These are phyloP conservation scores for Lagopus muta DNA, from an alignment of 2,113 vertebrate genomes.

Conservation along the genomic window DNA sequence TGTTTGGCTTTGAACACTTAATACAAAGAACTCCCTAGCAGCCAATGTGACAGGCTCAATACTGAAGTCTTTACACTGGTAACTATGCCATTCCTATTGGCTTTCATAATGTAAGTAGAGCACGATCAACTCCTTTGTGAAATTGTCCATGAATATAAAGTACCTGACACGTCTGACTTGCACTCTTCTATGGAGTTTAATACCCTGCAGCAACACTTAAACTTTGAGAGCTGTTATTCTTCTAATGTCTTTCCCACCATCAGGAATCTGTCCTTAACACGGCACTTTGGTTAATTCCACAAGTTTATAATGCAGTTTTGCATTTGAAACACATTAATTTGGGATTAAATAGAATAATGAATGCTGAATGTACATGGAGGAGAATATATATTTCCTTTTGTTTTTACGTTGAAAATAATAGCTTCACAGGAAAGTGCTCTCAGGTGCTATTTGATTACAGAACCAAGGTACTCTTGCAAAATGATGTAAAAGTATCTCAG, in stretches of 20 bases:
- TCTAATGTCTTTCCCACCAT: slow-evolving; percentile 37
- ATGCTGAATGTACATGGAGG: not conserved
- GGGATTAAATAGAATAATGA: not conserved
- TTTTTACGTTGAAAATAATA: not conserved
- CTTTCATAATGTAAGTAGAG: not conserved
- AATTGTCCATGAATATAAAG: slow-evolving; percentile 15
- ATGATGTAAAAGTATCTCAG: not conserved
- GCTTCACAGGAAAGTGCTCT: not conserved
- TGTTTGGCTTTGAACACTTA: slow-evolving; percentile 37
- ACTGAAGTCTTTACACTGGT: slow-evolving; percentile 2
- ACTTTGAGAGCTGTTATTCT: slow-evolving; percentile 22
- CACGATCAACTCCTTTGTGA: slow-evolving; percentile 27
- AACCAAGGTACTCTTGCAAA: not conserved
- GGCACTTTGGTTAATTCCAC: not conserved
- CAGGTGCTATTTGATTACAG: not conserved
- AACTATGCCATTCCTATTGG: not conserved
- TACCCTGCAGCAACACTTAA: slow-evolving; percentile 45
- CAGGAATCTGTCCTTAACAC: not conserved
- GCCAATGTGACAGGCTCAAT: not conserved
- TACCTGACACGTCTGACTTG: slow-evolving; percentile 52
- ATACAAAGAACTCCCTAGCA: not conserved
- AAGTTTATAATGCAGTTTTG: slow-evolving; percentile 17
- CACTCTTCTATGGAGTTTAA: slow-evolving; percentile 19
- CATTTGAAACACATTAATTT: not conserved
- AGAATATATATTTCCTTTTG: not conserved